Evolutionary conservation across 2,888 invertebrate species (phyloP), one percentile per base, ranked within the genome.

Genomic region (Acleris sparsana): DNA sequence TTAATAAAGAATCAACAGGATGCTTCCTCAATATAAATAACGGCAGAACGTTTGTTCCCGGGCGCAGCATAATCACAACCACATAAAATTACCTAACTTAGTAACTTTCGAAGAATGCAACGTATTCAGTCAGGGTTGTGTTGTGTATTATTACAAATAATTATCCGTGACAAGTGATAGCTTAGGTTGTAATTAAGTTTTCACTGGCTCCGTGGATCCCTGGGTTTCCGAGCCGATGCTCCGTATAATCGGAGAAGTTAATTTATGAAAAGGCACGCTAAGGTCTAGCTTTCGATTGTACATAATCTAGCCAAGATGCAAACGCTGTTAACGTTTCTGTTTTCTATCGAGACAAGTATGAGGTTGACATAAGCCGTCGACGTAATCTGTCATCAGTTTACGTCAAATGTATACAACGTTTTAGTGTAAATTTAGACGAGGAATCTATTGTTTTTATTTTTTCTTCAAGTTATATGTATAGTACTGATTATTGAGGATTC

Each of bases 161-260:
- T 65, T 68, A 58, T 49, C 52, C 57, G 33, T 59, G 60, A 67
- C 62, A 70, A 66, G 63, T 68, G 60, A 72, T 71, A 68, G 66
- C 67, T 67, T 69, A 72, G 70, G 71, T 73, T 67, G 73, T 75
- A 78, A 80, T 82, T 80, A 75, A 73, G 79, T 85, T 88, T 88
- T 88, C 87, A 84, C 86, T 82, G 76, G 73, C 71, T 70, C 75
- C 72, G 52, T 67, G 74, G 77, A 78, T 76, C 71, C 77, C 70
- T 80, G 84, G 82, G 84, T 89, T 88, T 87, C 84, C 85, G 76
- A 73, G 73, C 76, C 78, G 83, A 75, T 85, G 86, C 83, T 70
- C 78, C 74, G 68, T 76, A 75, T 80, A 79, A 81, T 75, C 73
- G 73, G 75, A 76, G 76, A 13, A 52, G 61, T 52, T 62, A 61